Base-by-base conservation (phyloP, 1,140 invertebrate species). In the Coptotermes formosanus region DNA sequence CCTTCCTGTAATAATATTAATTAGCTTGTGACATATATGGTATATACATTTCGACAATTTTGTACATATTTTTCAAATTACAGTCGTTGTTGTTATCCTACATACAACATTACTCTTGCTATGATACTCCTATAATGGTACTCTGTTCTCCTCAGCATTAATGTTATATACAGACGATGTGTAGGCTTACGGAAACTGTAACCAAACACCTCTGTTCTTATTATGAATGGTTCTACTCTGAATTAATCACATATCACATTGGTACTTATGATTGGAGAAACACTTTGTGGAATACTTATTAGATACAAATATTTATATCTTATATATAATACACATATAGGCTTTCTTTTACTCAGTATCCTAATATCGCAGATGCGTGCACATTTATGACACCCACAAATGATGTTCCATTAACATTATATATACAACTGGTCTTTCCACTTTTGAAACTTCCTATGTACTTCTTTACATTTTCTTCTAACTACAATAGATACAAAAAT, bases 161-260 rank as follows among this genome's bases (percentile, higher is more conserved):
- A 52, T 52, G 45, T 44, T 59, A 44, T 43, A 32, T 21, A 59
- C 30, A 45, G 6, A 32, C 43, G 23, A 82, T 25, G 43, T 85
- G 85, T 85, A 85, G 85, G 85, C 85, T 85, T 85, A 85, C 14
- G 85, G 85, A 85, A 85, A 85, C 85, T 85, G 82, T 85, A 7
- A 85, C 64, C 64, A 85, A 85, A 81, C 85, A 84, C 82, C 38
- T 38, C 12, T 82, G 25, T 75, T 81, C 23, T 30, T 82, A 4
- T 81, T n/a, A 84, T 38, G 43, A 85, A 30, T 85, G 64, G 9
- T 82, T 85, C 75, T 45, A 75, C 59, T n/a, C 3, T 55, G 32
- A 75, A 55, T 32, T 81, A 59, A 85, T 82, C 64, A 85, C 82
- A 55, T 64, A 52, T 84, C 82, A 44, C 43, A 45, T 45, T 83